Evolutionary conservation across 2,888 invertebrate genomes (phyloP).

Genomic region (Drosophila conformis): DNA sequence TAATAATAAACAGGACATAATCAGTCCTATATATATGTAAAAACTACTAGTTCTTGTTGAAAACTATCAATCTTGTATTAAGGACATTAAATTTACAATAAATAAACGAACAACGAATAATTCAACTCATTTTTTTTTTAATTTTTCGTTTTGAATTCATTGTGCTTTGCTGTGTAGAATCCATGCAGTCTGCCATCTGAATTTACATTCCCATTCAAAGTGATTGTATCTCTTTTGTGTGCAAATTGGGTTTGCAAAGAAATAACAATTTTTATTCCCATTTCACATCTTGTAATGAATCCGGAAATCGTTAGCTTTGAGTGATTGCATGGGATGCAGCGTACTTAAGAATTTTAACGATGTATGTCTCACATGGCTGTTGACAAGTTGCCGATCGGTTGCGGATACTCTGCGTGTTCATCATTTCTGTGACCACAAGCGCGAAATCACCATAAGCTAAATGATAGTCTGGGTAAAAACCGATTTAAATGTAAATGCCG

Average conservation of each 20-base stretch:
- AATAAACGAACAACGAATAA: not conserved
- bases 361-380: constrained; percentile 6
- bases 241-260: constrained; percentile 24
- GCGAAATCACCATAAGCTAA: constrained; percentile 14
- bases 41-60: not conserved
- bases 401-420: constrained; percentile 14
- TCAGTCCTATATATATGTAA: not conserved
- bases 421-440: constrained; percentile 32
- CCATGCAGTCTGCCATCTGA: not conserved
- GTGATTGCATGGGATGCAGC: constrained; percentile 17
- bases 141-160: not conserved
- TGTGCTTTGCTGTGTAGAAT: not conserved
- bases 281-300: constrained; percentile 19
- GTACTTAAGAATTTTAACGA: constrained; percentile 1
- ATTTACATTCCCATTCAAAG: constrained; percentile 13
- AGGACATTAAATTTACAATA: not conserved
- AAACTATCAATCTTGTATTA: not conserved
- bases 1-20: not conserved
- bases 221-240: constrained; percentile 26
- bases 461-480: constrained; percentile 5
- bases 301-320: constrained; percentile 39
- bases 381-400: constrained; percentile 1
- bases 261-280: constrained; percentile 5
- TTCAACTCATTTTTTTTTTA: not conserved
- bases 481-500: constrained; percentile 47